These are phyloP conservation scores for Neoscelio sp. DNA, from an alignment of 2,888 invertebrate species.

Conservation along the genomic window DNA sequence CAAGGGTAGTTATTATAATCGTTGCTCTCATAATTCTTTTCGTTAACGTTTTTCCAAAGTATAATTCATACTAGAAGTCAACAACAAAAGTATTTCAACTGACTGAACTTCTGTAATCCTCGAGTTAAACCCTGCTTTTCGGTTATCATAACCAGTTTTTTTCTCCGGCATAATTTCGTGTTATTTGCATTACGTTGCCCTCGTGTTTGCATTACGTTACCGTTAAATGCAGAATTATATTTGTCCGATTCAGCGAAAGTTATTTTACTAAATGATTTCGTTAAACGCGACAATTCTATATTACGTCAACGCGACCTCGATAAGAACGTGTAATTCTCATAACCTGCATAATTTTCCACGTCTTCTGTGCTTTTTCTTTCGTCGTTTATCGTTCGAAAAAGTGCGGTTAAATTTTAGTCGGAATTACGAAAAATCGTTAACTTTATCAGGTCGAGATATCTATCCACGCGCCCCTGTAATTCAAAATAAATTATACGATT, in stretches of 20 bases:
- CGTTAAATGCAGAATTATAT: constrained; percentile 33
- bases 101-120: constrained; percentile 60
- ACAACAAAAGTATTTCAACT: constrained; percentile 62
- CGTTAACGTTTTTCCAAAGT: constrained; percentile 51
- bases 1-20: too few species aligned
- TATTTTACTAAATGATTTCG: constrained; percentile 3
- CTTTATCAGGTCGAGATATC: too few species aligned
- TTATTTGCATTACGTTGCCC: constrained; percentile 52
- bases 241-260: background rate
- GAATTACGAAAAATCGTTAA: too few species aligned
- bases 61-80: constrained; percentile 57
- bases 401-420: too few species aligned
- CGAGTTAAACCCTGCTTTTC: constrained; percentile 57
- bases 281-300: too few species aligned
- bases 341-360: too few species aligned
- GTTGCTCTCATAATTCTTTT: constrained; percentile 20
- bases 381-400: too few species aligned
- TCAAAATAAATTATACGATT: too few species aligned
- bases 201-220: constrained; percentile 53
- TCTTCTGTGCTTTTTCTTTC: too few species aligned
- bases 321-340: too few species aligned
- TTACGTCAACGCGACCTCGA: too few species aligned
- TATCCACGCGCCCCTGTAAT: too few species aligned
- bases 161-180: constrained; percentile 41
- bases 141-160: constrained; percentile 63